These are phyloP conservation scores for Holothuria leucospilota DNA, from an alignment of 53 echinoderm and acorn worm genomes.

Conservation along the genomic window DNA sequence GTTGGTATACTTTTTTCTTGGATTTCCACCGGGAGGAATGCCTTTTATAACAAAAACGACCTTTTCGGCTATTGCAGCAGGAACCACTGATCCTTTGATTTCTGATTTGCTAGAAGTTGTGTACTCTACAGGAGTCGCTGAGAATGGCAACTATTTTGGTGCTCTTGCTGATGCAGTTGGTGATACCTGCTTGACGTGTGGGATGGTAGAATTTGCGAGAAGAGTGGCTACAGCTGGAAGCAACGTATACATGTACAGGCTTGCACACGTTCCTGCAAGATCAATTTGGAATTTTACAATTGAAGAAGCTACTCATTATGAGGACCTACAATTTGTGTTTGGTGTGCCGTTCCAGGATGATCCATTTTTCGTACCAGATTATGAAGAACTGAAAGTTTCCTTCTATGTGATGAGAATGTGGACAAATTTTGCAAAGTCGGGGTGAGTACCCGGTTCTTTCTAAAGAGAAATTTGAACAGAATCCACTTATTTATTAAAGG, in stretches of 20 bases:
- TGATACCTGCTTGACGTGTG: neutral
- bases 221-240: neutral
- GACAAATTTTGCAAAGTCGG: conserved; percentile 34
- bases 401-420: conserved; percentile 37
- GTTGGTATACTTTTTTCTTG: neutral
- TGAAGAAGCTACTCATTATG: conserved; percentile 6
- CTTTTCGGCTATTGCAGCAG: neutral
- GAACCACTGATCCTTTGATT: neutral
- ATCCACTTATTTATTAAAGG: too few species aligned
- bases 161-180: neutral
- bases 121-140: neutral
- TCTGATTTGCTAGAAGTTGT: neutral
- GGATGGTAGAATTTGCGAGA: neutral
- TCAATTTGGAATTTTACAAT: neutral
- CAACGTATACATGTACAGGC: neutral
- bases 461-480: too few species aligned
- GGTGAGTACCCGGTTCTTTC: neutral
- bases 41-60: neutral
- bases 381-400: conserved; percentile 13
- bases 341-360: conserved; percentile 15
- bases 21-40: neutral
- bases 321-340: conserved; percentile 34
- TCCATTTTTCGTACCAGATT: neutral
- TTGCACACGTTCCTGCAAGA: neutral
- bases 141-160: neutral